Percentiles rank a stretch among this genome's conserved stretches.
Evolutionary conservation across 2,888 invertebrate genomes (phyloP).

Genomic region (Napeogenes sylphis): DNA sequence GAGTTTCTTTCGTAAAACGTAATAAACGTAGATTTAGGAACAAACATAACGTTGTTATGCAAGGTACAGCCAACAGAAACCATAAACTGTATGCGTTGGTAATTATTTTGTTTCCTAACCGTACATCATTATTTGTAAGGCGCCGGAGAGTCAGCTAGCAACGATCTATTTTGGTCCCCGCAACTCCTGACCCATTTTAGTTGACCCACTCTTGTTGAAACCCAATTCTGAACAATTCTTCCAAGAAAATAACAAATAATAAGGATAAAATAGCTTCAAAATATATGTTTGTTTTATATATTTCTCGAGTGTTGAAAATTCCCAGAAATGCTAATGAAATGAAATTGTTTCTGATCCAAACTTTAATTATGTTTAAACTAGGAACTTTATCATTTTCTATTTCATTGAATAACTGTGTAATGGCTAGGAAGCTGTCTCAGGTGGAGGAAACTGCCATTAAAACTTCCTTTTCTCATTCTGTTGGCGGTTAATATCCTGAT

Average conservation of each 20-base stretch:
- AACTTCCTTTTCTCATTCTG: slow-evolving; percentile 16
- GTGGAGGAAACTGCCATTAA: slow-evolving; percentile 17
- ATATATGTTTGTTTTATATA: too few relatives aligned
- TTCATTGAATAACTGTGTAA: slow-evolving; percentile 21
- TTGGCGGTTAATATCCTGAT: not conserved
- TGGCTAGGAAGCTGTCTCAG: slow-evolving; percentile 11
- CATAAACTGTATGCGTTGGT: too few relatives aligned
- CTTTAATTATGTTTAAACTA: slow-evolving; percentile 10
- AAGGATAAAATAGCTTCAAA: not conserved
- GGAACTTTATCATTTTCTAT: slow-evolving; percentile 19
- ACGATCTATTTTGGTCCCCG: slow-evolving; percentile 27
- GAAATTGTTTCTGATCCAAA: slow-evolving; percentile 14
- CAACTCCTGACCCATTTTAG: slow-evolving; percentile 29
- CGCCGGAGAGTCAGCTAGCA: slow-evolving; percentile 25
- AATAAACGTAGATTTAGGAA: too few relatives aligned
- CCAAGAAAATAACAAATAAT: not conserved
- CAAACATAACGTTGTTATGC: too few relatives aligned
- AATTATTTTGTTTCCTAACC: not conserved
- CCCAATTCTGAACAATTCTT: not conserved
- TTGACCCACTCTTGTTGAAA: slow-evolving; percentile 27
- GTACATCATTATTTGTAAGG: slow-evolving; percentile 12
- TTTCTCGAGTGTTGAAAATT: too few relatives aligned
- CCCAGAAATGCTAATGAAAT: not conserved
- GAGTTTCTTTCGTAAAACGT: too few relatives aligned
- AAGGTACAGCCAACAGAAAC: too few relatives aligned